Conservation (phyloP, 2,888 invertebrate species). For the Apamea epomidion region DNA sequence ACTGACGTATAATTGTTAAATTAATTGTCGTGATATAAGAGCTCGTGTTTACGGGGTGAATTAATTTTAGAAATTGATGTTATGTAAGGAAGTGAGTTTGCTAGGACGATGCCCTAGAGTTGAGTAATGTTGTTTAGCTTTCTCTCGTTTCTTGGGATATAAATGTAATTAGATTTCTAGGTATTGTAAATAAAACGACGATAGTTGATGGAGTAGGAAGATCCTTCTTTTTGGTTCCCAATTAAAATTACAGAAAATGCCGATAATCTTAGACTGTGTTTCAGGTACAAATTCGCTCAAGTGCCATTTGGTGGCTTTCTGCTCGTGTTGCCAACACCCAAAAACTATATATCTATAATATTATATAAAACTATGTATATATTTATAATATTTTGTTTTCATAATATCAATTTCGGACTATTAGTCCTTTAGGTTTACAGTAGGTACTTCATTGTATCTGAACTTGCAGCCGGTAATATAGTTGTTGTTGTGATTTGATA, state of each 20-base stretch:
- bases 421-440: too few species aligned
- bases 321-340: neutral
- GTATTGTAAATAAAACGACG: neutral
- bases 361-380: too few species aligned
- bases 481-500: too few species aligned
- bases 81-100: conserved; percentile 58
- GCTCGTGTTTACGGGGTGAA: conserved; percentile 66
- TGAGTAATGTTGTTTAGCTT: conserved; percentile 27
- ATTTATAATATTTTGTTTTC: too few species aligned
- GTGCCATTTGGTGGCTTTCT: neutral
- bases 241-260: neutral
- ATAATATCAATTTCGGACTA: too few species aligned
- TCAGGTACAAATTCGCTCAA: neutral
- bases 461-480: too few species aligned
- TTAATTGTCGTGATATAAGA: conserved; percentile 79
- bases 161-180: neutral
- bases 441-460: too few species aligned
- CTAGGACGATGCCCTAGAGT: conserved; percentile 59
- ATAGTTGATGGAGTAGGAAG: neutral
- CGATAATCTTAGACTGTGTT: neutral
- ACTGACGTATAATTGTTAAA: conserved; percentile 79
- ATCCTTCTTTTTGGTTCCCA: neutral
- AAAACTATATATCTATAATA: too few species aligned
- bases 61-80: conserved; percentile 73
- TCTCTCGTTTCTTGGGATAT: neutral